Conservation (phyloP, 2,113 vertebrate genomes). For the Sturnus vulgaris region DNA sequence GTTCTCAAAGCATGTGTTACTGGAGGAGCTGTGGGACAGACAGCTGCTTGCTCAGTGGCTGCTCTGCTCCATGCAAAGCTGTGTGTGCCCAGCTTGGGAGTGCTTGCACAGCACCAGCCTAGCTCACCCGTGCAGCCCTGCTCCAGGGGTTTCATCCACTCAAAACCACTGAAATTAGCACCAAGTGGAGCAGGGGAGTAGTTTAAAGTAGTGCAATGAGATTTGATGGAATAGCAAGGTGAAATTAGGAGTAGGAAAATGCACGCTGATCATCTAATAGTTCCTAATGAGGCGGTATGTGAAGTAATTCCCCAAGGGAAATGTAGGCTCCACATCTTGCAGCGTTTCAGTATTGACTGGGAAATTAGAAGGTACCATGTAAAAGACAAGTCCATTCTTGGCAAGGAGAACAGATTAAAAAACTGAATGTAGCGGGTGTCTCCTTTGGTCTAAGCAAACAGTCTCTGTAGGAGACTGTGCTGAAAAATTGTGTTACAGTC, state of each 20-base stretch:
- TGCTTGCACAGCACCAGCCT: neutral
- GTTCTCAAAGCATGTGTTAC: neutral
- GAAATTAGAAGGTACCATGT: neutral
- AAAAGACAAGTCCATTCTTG: neutral
- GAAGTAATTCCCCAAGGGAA: neutral
- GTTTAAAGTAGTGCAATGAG: neutral
- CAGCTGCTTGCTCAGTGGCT: neutral
- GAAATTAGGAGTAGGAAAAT: constrained; percentile 6
- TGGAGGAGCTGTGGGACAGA: neutral
- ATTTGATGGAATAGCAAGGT: neutral
- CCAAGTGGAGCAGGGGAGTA: neutral
- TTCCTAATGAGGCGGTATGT: neutral
- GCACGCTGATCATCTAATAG: neutral
- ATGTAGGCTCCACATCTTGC: neutral
- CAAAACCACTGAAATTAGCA: neutral
- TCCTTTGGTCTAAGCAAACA: neutral
- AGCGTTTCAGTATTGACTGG: neutral
- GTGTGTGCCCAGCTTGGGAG: rapidly evolving
- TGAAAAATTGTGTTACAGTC: neutral
- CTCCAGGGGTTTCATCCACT: neutral
- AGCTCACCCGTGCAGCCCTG: neutral
- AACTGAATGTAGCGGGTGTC: neutral
- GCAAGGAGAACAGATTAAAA: neutral
- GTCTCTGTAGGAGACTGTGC: neutral
- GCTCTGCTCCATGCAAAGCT: rapidly evolving